These are phyloP conservation scores for Micromesistius poutassou DNA, from an alignment of 2,797 vertebrate genomes.

Conservation along the genomic window DNA sequence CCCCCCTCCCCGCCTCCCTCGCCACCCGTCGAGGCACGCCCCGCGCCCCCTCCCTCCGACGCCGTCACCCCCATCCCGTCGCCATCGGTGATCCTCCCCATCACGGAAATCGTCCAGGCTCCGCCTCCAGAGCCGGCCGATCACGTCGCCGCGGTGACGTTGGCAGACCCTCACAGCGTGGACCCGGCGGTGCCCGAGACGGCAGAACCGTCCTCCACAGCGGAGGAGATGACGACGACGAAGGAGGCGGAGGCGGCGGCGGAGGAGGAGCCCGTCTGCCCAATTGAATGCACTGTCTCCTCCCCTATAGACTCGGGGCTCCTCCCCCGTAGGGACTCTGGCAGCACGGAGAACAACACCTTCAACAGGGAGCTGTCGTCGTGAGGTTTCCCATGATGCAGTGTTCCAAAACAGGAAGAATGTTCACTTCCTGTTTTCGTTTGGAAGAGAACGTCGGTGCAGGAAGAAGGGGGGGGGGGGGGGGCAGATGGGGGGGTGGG, in stretches of 20 bases:
- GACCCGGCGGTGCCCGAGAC: slow-evolving; percentile 20
- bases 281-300: slow-evolving; percentile 66
- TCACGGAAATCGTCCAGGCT: slow-evolving; percentile 57
- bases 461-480: neutral
- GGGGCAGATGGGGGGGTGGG: neutral
- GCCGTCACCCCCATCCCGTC: slow-evolving; percentile 1
- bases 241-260: neutral
- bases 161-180: slow-evolving; percentile 27
- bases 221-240: too few relatives aligned
- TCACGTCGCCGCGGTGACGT: slow-evolving; percentile 40
- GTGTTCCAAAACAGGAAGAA: slow-evolving; percentile 25
- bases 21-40: slow-evolving; percentile 29
- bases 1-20: slow-evolving; percentile 24
- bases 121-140: slow-evolving; percentile 36
- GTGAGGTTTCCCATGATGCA: slow-evolving; percentile 61
- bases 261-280: slow-evolving; percentile 37
- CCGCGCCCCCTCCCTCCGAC: slow-evolving; percentile 24
- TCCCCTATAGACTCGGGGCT: slow-evolving; percentile 73
- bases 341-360: slow-evolving; percentile 77
- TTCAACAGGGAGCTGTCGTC: slow-evolving; percentile 77
- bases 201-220: neutral
- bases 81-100: slow-evolving; percentile 45
- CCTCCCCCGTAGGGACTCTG: slow-evolving; percentile 61
- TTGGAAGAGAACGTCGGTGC: neutral
- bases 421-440: neutral